Conservation (phyloP, 2,888 invertebrate species). For the Philhelius pedissequus region DNA sequence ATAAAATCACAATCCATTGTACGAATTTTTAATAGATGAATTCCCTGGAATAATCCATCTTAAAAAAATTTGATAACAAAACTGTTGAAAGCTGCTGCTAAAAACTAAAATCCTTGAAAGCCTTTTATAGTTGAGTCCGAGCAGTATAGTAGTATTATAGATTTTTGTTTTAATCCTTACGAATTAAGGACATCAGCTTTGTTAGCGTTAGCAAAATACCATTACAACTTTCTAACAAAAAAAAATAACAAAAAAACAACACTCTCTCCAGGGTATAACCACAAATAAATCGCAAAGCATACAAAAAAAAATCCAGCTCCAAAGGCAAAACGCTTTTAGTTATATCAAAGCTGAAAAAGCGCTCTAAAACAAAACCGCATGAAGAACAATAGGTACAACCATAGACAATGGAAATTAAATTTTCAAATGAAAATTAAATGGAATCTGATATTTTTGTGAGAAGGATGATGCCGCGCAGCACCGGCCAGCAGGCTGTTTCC, state of each 20-base stretch:
- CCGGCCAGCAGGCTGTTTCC: background rate
- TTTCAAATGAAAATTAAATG: slow-evolving; percentile 68
- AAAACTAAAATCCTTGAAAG: slow-evolving; percentile 16
- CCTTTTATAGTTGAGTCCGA: background rate
- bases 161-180: slow-evolving; percentile 30
- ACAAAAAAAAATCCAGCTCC: background rate
- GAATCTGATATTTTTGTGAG: slow-evolving; percentile 61
- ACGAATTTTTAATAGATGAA: background rate
- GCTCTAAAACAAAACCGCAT: slow-evolving; percentile 27
- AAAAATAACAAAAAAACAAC: background rate
- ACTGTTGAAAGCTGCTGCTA: background rate
- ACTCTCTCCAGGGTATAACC: background rate
- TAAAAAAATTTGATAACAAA: background rate
- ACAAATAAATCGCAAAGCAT: slow-evolving; percentile 29
- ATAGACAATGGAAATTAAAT: slow-evolving; percentile 75
- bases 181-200: slow-evolving; percentile 37
- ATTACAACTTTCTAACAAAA: slow-evolving; percentile 32
- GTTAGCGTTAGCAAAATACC: slow-evolving; percentile 14
- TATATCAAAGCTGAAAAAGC: slow-evolving; percentile 33
- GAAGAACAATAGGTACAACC: slow-evolving; percentile 46
- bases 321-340: slow-evolving; percentile 19
- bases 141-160: background rate
- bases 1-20: background rate
- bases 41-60: background rate
- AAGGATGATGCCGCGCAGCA: slow-evolving; percentile 37